Base-by-base conservation (phyloP, 2,797 vertebrate genomes). In the Potorous gilbertii region DNA sequence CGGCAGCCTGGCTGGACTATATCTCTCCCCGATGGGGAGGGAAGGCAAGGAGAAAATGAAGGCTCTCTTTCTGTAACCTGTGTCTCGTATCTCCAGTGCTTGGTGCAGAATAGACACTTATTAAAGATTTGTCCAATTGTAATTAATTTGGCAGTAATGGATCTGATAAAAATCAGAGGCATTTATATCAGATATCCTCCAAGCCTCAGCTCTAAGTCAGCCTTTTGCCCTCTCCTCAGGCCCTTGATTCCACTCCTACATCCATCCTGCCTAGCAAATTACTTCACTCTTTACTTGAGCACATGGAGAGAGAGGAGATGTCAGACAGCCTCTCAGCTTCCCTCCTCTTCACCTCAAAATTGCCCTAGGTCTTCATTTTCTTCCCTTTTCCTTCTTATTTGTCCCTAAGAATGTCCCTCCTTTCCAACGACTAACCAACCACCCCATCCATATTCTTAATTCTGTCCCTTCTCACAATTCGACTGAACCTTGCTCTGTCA, bases 1-100 rank as follows among this genome's bases (percentile, higher is more conserved):
- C 74, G 27, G 21, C 16, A 95, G 24, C 50, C 34, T 90, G 50
- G 54, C 0, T 57, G 92, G 89, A 16, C 31, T 95, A 4, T 56
- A 6, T 91, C 9, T 87, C 52, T 66, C 0, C 21, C 24, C n/a
- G n/a, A n/a, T n/a, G n/a, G n/a, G n/a, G n/a, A n/a, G n/a, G n/a
- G n/a, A 92, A 92, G 31, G 11, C 94, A 27, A 92, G 40, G 9
- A 92, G 13, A 16, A 96, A 95, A 92, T 55, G 55, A 90, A 50
- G 10, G 18, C 54, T 81, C 66, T 81, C 66, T 81, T 81, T n/a
- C 18, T 40, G 66, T 14, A 81, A n/a, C 66, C n/a, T 40, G n/a
- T 21, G 18, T 74, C n/a, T 21, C 6, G 2, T 1, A 18, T 40
- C 66, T 74, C 14, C 6, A 74, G 5, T 40, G 5, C 66, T 81